These are phyloP conservation scores for Patagioenas fasciata DNA, from an alignment of 2,113 vertebrate genomes.

Conservation along the genomic window DNA sequence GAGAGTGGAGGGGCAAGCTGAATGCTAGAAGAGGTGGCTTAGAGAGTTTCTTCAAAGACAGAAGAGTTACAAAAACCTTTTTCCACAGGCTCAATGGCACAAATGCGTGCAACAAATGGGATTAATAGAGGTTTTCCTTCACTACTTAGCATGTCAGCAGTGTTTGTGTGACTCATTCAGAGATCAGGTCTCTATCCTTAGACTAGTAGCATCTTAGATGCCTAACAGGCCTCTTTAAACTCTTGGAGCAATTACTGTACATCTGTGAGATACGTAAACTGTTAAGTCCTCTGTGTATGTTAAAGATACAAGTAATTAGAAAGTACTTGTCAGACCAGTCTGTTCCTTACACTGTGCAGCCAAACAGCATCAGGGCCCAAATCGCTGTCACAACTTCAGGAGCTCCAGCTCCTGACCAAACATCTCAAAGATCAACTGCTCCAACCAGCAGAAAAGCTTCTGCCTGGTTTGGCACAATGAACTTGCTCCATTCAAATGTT, in stretches of 20 bases:
- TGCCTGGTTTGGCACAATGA: not conserved
- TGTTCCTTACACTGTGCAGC: not conserved
- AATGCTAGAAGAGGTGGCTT: not conserved
- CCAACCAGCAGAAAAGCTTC: not conserved
- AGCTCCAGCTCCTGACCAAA: not conserved
- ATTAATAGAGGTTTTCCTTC: not conserved
- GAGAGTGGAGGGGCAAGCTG: not conserved
- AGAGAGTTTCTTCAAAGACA: not conserved
- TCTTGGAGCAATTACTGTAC: not conserved
- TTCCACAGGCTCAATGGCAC: not conserved
- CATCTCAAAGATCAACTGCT: not conserved
- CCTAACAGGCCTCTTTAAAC: not conserved
- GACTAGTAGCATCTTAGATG: not conserved
- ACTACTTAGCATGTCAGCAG: not conserved
- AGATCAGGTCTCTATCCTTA: not conserved
- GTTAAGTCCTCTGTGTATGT: not conserved
- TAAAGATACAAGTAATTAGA: not conserved
- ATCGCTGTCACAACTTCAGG: not conserved
- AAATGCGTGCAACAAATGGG: not conserved
- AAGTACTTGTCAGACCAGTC: not conserved
- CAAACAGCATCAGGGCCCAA: not conserved
- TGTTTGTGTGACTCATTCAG: not conserved
- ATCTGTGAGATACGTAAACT: not conserved
- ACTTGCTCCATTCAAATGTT: not conserved
- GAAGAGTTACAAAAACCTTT: not conserved